Evolutionary conservation across 2,888 invertebrate genomes (phyloP), one percentile per base, ranked within the genome.

Genomic region (Eulithis prunata): DNA sequence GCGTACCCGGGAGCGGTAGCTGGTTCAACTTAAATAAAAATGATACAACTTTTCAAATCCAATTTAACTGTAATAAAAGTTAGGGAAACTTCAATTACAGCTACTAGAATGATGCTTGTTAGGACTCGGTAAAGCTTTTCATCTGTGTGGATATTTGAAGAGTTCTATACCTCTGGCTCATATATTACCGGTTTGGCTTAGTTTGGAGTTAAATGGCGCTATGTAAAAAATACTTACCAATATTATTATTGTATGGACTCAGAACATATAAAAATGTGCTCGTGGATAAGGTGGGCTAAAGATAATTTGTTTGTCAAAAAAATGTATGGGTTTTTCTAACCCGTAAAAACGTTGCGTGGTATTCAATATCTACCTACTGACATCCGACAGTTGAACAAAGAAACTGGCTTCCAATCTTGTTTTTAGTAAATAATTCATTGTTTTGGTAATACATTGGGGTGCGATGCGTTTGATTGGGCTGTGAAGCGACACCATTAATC

Each of bases 21-120:
- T 46, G 52, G 53, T 38, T 57, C 47, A 68, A 68, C 61, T 68
- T 68, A 64, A 68, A 64, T 68, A 68, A 68, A 68, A 68, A 68
- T 68, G 68, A 68, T 64, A 68, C 64, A 64, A 64, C 68, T 68
- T 68, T 64, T 61, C 49, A 64, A 68, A 68, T 64, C 68, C 68
- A 68, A 68, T 68, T 68, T 68, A 68, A 68, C 64, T 62, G 68
- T 68, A 64, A 68, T 68, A 68, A 64, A 68, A 68, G 64, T 68
- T 62, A 55, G 52, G 64, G 58, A 57, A 68, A 68, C 53, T 68
- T 68, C 64, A 68, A 68, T 68, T 68, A 68, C 47, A 61, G 66
- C 47, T 51, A 52, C 46, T 45, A 61, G 60, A 57, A 57, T 60
- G 67, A 54, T 63, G 67, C 63, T 67, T 67, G 67, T 57, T 59